Evolutionary conservation across 2,888 invertebrate genomes (phyloP), one percentile per base, ranked within the genome.

Genomic region (Apoderus coryli): DNA sequence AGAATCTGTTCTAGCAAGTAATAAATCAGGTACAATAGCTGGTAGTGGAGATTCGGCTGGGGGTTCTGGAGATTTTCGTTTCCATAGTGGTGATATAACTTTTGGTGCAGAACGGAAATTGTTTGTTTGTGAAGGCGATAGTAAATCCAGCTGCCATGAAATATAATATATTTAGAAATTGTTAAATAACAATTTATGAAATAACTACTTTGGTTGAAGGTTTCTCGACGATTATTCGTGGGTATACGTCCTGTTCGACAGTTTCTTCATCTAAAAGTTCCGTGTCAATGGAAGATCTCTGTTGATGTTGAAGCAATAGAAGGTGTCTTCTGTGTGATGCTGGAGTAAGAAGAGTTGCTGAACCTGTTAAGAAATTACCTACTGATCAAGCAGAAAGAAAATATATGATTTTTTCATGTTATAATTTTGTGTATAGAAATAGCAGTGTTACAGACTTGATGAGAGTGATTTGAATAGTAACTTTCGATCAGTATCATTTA

Each of bases 211-310:
- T 35, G 10, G 33, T 15, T 7, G 36, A 11, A 9, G 41, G 32
- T 26, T 44, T 43, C 2, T 44, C 44, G 6, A 45, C 40, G 10
- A 41, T 33, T 22, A 45, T 44, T 24, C 35, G 34, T 4, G 46
- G 44, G 5, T 40, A 39, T 6, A 26, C 35, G 9, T 42, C 38
- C 11, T 31, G 19, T 10, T 72, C 72, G 23, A 64, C 64, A 50
- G 69, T 67, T 54, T 77, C 76, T 47, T 76, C 74, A 41, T 81
- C 81, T 34, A 85, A 60, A 11, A 73, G 78, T 50, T 85, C 85
- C 2, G 82, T 84, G 49, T 85, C 85, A 58, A 85, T 72, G 9
- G 84, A 84, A 34, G 84, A 84, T 40, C 84, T 63, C 55, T 85
- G 85, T 50, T 84, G 84, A 53, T 85, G 85, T 52, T 84, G 84